Evolutionary conservation across 2,888 invertebrate species (phyloP), one percentile per base, ranked within the genome.

Genomic region (Microctonus aethiopoides): DNA sequence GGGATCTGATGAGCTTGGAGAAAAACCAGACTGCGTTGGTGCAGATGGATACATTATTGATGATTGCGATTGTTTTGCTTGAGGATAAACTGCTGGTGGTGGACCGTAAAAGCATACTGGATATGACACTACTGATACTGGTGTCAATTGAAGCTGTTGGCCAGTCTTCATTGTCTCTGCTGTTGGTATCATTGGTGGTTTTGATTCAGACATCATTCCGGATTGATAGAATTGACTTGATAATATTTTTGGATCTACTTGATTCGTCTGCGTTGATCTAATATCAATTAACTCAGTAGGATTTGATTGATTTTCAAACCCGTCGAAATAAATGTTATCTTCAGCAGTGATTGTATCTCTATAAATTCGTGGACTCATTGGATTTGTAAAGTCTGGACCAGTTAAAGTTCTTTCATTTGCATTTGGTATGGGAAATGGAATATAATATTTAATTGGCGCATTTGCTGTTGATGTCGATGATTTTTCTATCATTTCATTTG

Each of bases 111-210:
- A 74, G 52, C 84, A 85, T 1, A 84, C 76, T 0, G 80, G 81
- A 66, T 83, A 78, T 0, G 78, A 76, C 68, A 78, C 73, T 78
- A 24, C 11, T 13, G 11, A 6, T 54, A 26, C 6, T 5, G 54
- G 26, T 24, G 24, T 79, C 77, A 60, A 36, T 60, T 60, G 60
- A 2, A 34, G 36, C 56, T 83, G 84, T 61, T 84, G 83, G 61
- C 78, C 79, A 6, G 82, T 78, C 73, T 82, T 80, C 34, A 78
- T 76, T 0, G 78, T 82, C 63, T 84, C 82, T 0, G 78, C 80
- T 1, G 81, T 81, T 1, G 80, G 80, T 32, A 73, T 6, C 13
- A 74, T 68, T 9, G 60, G 26, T 1, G 70, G 68, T 10, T 60
- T 57, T 0, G 39, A 24, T 1, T 78, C 76, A 52, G 20, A n/a